A percentile compares a stretch with the other conserved stretches of the same genome.
These are phyloP conservation scores for Allobates femoralis DNA, from an alignment of 2,797 vertebrate genomes.

Conservation along the genomic window DNA sequence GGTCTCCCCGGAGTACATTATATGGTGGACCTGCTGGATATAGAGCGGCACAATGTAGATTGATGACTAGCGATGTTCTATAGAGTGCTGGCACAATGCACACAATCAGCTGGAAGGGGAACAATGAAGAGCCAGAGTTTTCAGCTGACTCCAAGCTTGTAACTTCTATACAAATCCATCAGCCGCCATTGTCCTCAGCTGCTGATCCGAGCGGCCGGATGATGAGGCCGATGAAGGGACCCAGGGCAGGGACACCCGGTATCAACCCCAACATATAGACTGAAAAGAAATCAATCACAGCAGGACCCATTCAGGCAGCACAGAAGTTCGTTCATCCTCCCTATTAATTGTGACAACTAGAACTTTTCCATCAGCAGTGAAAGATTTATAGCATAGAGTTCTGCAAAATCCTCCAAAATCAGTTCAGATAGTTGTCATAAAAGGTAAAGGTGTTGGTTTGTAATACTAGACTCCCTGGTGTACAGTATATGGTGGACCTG, in stretches of 20 bases:
- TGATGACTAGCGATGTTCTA: slow-evolving; percentile 57
- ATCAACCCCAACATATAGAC: not conserved
- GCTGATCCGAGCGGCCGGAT: slow-evolving; percentile 37
- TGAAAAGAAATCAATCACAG: slow-evolving; percentile 13
- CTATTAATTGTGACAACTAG: not conserved
- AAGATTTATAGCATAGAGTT: not conserved
- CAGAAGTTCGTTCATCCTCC: not conserved
- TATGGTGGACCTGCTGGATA: not conserved
- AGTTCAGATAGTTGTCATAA: too few species aligned
- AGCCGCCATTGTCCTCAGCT: slow-evolving; percentile 42
- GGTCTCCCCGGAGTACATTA: not conserved
- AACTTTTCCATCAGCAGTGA: not conserved
- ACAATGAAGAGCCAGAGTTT: slow-evolving; percentile 27
- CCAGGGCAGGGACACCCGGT: not conserved
- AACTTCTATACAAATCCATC: slow-evolving; percentile 34
- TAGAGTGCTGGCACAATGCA: slow-evolving; percentile 50
- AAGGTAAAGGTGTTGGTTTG: not conserved
- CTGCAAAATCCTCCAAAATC: too few species aligned
- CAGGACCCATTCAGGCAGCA: not conserved
- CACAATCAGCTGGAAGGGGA: slow-evolving; percentile 39
- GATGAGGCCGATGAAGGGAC: not conserved
- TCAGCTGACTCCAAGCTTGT: slow-evolving; percentile 51
- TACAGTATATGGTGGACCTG: not conserved
- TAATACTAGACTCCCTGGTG: not conserved
- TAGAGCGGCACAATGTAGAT: slow-evolving; percentile 48